These are phyloP conservation scores for Zaprionus obscuricornis DNA, from an alignment of 2,888 invertebrate genomes.

Conservation along the genomic window DNA sequence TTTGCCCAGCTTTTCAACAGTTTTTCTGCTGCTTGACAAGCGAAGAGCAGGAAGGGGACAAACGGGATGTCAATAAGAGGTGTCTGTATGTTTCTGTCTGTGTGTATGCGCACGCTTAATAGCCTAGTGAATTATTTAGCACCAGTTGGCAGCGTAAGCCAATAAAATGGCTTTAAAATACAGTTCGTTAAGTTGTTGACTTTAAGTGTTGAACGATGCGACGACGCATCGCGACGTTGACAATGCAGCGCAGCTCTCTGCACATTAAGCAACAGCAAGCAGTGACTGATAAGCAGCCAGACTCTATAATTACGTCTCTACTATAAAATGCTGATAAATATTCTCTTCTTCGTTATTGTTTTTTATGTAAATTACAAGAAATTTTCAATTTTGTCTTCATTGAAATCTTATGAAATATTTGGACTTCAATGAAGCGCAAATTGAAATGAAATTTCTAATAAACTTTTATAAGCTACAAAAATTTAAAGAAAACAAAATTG, in stretches of 20 bases:
- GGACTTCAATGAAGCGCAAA: no score
- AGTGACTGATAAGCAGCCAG: constrained; percentile 23
- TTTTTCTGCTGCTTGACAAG: constrained; percentile 11
- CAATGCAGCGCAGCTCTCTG: constrained; percentile 60
- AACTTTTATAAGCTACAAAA: no score
- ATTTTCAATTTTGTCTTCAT: no score
- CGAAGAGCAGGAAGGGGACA: no score
- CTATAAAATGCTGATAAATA: background rate
- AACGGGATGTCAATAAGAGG: no score
- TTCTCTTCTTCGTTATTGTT: background rate
- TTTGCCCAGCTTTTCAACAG: constrained; percentile 52
- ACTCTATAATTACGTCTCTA: constrained; percentile 55
- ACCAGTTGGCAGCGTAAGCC: constrained; percentile 46
- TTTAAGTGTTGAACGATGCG: constrained; percentile 58
- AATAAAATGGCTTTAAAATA: constrained; percentile 69
- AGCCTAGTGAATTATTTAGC: constrained; percentile 70
- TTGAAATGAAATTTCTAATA: no score
- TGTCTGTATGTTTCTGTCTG: no score
- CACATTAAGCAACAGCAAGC: constrained; percentile 47
- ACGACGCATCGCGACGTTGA: no score
- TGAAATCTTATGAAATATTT: no score
- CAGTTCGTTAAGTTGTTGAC: constrained; percentile 58
- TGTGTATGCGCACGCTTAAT: constrained; percentile 49
- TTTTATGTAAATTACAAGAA: constrained; percentile 4
- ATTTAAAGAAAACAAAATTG: no score